phyloP scores from a whole-genome alignment of 53 echinoderm and acorn worm genomes.

The Arbacia lixula region DNA sequence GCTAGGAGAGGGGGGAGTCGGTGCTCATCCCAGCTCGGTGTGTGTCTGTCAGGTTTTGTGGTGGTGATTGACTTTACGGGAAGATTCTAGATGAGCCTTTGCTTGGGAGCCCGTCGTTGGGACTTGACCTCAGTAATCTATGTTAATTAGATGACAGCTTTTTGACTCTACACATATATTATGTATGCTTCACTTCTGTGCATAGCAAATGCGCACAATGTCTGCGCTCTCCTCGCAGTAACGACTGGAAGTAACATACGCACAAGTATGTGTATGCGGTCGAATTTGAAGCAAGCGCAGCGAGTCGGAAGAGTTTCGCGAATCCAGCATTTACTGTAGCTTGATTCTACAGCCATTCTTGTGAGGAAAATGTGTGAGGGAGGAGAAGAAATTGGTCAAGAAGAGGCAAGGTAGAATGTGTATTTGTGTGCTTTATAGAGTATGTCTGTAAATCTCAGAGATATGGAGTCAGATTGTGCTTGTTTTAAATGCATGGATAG shows the following conservation, averaged over 20 bases:
- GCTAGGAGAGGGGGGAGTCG: background rate
- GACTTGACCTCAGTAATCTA: slow-evolving; percentile 38
- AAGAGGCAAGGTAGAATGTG: too few relatives aligned
- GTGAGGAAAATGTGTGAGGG: too few relatives aligned
- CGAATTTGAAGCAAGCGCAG: background rate
- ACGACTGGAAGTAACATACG: slow-evolving; percentile 25
- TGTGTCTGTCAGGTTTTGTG: background rate
- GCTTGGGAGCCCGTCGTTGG: too few relatives aligned
- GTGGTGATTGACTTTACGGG: background rate
- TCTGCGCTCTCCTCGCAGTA: slow-evolving; percentile 16
- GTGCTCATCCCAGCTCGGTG: background rate
- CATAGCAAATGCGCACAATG: slow-evolving; percentile 48
- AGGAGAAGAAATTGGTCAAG: too few relatives aligned
- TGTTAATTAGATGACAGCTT: slow-evolving; percentile 42
- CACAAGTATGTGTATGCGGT: slow-evolving; percentile 40
- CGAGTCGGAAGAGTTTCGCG: too few relatives aligned
- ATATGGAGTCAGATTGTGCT: too few relatives aligned
- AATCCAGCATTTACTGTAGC: too few relatives aligned
- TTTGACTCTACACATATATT: slow-evolving; percentile 52
- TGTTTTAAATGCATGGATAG: too few relatives aligned
- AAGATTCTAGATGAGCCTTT: background rate
- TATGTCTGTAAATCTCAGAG: too few relatives aligned
- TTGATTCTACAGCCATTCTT: too few relatives aligned
- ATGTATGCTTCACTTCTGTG: slow-evolving; percentile 47
- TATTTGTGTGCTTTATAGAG: too few relatives aligned